Base-by-base conservation (phyloP, 2,888 invertebrate species). In the Ferdinandea cuprea region DNA sequence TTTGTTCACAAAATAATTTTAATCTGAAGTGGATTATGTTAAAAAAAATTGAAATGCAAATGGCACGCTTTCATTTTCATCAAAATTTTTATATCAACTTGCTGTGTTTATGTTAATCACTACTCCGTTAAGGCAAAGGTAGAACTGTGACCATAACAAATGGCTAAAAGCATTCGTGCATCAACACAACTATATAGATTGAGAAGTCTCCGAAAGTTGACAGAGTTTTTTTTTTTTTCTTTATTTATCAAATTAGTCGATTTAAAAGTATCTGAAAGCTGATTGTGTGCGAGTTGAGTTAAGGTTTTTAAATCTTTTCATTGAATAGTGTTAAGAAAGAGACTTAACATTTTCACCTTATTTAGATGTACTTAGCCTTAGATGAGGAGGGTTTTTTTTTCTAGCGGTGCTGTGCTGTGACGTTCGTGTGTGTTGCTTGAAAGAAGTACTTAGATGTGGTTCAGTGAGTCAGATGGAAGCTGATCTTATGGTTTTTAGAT, bases 21-120 rank as follows among this genome's bases (percentile, higher is more conserved):
- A n/a, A n/a, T n/a, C n/a, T n/a, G n/a, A n/a, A n/a, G n/a, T n/a
- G 17, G 9, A 17, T 42, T 8, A 9, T 42, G 6, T 42, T 17
- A 8, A 42, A 8, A 17, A 13, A 42, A 17, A 40, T 21, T 8
- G 58, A 21, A 28, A 42, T 28, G 8, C 58, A 42, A 59, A 40
- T 19, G 28, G 28, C 25, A 42, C 58, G 58, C 58, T 59, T 59
- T 59, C 58, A 28, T 28, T 59, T 59, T 59, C 42, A 25, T 58
- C 42, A 28, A 13, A n/a, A 50, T 25, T 42, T 13, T 6, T 6
- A 17, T 40, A 21, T 40, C 28, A 25, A 13, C 28, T 42, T 42
- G 6, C 40, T 58, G 40, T 25, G 21, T 30, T 59, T 59, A 42
- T 58, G 58, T 58, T 11, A 42, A 58, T 59, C 15, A 50, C 15